Conservation (phyloP, 2,888 invertebrate genomes). For the Hermaeophaga mercurialis region DNA sequence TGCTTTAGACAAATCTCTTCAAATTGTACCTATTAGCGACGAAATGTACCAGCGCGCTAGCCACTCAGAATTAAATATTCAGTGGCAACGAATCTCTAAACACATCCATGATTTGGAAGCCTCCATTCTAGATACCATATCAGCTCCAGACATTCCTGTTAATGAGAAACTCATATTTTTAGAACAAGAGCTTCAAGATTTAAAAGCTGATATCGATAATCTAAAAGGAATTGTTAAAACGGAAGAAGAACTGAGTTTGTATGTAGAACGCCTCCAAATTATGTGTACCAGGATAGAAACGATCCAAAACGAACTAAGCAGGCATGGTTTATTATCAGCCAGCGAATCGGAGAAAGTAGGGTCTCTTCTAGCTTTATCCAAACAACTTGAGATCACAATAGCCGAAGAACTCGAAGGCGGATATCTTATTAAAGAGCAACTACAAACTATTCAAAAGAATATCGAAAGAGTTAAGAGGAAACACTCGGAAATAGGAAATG, state of each 20-base stretch:
- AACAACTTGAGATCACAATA: constrained; percentile 72
- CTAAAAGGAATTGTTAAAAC: constrained; percentile 76
- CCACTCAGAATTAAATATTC: constrained; percentile 76
- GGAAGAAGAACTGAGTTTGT: constrained; percentile 80
- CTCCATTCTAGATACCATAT: constrained; percentile 71
- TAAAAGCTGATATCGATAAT: constrained; percentile 70
- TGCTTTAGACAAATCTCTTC: constrained; percentile 77
- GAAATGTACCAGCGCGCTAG: constrained; percentile 81
- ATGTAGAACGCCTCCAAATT: constrained; percentile 80
- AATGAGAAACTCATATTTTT: constrained; percentile 76
- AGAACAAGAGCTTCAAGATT: constrained; percentile 77
- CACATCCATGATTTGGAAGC: constrained; percentile 71
- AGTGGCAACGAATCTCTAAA: constrained; percentile 71
- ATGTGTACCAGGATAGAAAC: constrained; percentile 75
- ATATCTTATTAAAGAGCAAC: constrained; percentile 73
- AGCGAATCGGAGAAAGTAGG: constrained; percentile 80
- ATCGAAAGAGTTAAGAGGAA: constrained; percentile 71
- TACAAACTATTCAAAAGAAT: constrained; percentile 74
- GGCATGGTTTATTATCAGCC: constrained; percentile 74
- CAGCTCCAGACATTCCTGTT: constrained; percentile 74
- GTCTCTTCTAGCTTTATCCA: constrained; percentile 70
- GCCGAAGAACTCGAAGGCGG: constrained; percentile 80
- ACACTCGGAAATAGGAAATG: constrained; percentile 65
- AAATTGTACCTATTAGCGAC: constrained; percentile 81
- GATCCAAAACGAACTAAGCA: constrained; percentile 80